Percentiles rank a stretch among this genome's conserved stretches.
phyloP scores from a whole-genome alignment of 2,888 invertebrate species.

The Chloroclysta siterata region DNA sequence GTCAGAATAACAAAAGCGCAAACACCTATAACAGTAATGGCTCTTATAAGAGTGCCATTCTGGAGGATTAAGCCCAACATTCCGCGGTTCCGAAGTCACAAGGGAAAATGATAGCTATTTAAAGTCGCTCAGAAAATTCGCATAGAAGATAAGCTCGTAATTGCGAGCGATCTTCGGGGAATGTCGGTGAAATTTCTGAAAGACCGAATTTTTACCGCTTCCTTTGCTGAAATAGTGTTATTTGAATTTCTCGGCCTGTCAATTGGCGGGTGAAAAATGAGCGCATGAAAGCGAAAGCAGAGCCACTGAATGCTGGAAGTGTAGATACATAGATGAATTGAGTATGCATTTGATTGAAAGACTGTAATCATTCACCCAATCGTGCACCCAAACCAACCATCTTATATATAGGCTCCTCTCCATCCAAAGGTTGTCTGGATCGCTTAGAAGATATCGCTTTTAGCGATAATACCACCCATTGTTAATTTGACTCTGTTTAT shows the following conservation, averaged over 20 bases:
- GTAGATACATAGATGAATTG: conserved; percentile 1
- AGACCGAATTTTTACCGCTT: conserved; percentile 55
- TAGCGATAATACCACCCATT: no score
- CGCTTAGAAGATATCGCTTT: no score
- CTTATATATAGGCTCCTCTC: no score
- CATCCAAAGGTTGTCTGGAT: no score
- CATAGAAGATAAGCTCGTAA: conserved; percentile 74
- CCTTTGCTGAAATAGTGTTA: conserved; percentile 54
- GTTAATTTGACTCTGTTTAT: no score
- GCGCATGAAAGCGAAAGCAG: conserved; percentile 9
- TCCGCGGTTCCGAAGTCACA: conserved; percentile 59
- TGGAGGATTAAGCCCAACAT: conserved; percentile 58
- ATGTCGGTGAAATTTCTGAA: conserved; percentile 52
- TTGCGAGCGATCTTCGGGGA: conserved; percentile 70
- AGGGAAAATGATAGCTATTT: conserved; percentile 75
- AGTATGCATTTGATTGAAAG: background rate
- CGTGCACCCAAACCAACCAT: no score
- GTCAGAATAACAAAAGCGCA: conserved; percentile 50
- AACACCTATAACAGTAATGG: conserved; percentile 57
- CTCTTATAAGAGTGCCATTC: conserved; percentile 58
- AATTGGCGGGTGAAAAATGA: conserved; percentile 30
- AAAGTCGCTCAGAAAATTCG: conserved; percentile 76
- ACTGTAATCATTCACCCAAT: background rate
- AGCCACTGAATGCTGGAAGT: conserved; percentile 1
- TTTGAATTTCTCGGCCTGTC: conserved; percentile 44